Evolutionary conservation across 2,888 invertebrate species (phyloP), one percentile per base, ranked within the genome.

Genomic region (Arge pagana): DNA sequence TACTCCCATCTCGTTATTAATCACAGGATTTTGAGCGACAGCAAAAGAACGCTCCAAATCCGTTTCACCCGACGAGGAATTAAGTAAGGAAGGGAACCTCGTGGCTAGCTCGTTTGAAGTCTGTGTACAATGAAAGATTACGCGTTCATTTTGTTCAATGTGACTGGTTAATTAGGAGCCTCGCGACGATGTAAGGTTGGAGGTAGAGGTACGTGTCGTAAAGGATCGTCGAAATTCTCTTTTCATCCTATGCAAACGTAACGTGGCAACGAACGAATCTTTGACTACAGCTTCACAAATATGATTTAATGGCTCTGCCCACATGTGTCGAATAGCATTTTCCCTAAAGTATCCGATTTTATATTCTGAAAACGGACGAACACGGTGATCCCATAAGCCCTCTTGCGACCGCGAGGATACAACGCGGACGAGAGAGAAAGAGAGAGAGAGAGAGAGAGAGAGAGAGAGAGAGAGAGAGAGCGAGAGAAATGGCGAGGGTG

Each of bases 361-460:
- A 45, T 45, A 45, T 45, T 45, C 45, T 45, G 45, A 45, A 45
- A 45, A 31, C 45, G 45, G 45, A 45, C 45, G 45, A 45, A 45
- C 45, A 35, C n/a, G 45, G 33, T 45, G 45, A 45, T 45, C 45
- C 45, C 45, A 45, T 45, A 45, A 45, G 31, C 45, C 45, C 45
- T 33, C 45, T 13, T n/a, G 21, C 19, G 33, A 30, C 42, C 42
- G 42, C 16, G 16, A 18, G n/a, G n/a, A n/a, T n/a, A n/a, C n/a
- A n/a, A n/a, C n/a, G n/a, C n/a, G n/a, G n/a, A n/a, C n/a, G n/a
- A n/a, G n/a, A n/a, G n/a, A n/a, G n/a, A n/a, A n/a, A n/a, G n/a
- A n/a, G n/a, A n/a, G n/a, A n/a, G n/a, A n/a, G n/a, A n/a, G n/a
- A n/a, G n/a, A n/a, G n/a, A n/a, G n/a, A n/a, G n/a, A n/a, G n/a